Percentiles rank a stretch among this genome's conserved stretches.
These are phyloP conservation scores for Oryzias dopingdopingensis DNA, from an alignment of 2,797 vertebrate species.

Conservation along the genomic window DNA sequence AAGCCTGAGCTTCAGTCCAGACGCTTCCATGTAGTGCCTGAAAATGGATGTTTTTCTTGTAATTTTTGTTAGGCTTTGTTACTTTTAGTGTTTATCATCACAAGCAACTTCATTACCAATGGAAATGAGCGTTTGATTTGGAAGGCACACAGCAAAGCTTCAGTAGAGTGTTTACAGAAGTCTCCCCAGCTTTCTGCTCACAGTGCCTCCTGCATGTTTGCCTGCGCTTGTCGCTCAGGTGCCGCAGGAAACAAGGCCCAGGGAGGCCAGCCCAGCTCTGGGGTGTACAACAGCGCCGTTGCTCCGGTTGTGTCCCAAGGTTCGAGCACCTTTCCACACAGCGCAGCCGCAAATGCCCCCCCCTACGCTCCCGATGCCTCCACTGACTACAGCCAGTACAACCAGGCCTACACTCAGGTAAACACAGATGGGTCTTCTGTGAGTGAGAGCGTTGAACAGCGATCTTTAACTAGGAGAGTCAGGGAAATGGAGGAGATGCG, in stretches of 20 bases:
- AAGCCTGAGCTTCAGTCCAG: too few species aligned
- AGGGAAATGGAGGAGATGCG: conserved; percentile 45
- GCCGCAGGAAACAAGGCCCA: conserved; percentile 79
- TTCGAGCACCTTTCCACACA: conserved; percentile 72
- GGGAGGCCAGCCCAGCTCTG: conserved; percentile 70
- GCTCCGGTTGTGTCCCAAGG: conserved; percentile 66
- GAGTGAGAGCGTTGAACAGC: conserved; percentile 26
- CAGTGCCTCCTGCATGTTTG: conserved; percentile 6
- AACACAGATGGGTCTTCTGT: conserved; percentile 12
- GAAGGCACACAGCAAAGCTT: background rate
- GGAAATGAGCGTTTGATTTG: background rate
- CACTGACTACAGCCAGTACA: conserved; percentile 83
- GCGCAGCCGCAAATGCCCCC: conserved; percentile 70
- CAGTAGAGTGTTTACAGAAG: background rate
- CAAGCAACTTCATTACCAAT: background rate
- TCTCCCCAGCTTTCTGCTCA: background rate
- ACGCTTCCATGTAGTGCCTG: too few species aligned
- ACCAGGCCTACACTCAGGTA: conserved; percentile 84
- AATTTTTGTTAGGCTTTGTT: too few species aligned
- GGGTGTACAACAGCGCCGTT: conserved; percentile 68
- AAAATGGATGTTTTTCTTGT: too few species aligned
- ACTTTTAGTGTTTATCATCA: too few species aligned
- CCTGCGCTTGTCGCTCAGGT: conserved; percentile 51
- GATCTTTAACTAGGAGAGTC: conserved; percentile 42
- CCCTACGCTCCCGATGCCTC: conserved; percentile 81